Evolutionary conservation across 2,888 invertebrate species (phyloP).

Genomic region (Anoplius nigerrimus): DNA sequence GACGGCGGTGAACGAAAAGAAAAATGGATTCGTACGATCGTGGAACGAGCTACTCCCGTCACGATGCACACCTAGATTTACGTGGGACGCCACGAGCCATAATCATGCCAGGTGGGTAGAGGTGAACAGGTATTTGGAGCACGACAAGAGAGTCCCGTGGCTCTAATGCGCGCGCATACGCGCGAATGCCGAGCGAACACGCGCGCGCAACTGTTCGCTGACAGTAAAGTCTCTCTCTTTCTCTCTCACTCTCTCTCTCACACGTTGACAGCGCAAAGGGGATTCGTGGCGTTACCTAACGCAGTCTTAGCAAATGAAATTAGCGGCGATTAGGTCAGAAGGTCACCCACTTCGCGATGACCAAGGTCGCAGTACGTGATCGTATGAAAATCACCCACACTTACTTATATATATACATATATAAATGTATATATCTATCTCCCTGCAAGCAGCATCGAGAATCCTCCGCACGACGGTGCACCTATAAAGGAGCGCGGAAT

Average conservation of each 20-base stretch:
- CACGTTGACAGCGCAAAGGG: too few relatives aligned
- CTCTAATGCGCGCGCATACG: background rate
- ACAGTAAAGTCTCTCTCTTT: background rate
- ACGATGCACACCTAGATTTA: slow-evolving; percentile 44
- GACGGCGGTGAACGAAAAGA: background rate
- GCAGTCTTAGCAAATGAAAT: slow-evolving; percentile 48
- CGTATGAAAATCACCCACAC: background rate
- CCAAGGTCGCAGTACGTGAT: slow-evolving; percentile 39
- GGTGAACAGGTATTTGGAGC: slow-evolving; percentile 57
- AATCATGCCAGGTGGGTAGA: slow-evolving; percentile 59
- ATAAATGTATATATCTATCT: too few relatives aligned
- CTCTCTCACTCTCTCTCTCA: too few relatives aligned
- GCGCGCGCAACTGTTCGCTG: background rate
- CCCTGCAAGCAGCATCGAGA: background rate
- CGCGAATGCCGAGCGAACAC: background rate
- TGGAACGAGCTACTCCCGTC: slow-evolving; percentile 29
- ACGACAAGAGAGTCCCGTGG: slow-evolving; percentile 33
- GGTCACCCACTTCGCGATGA: slow-evolving; percentile 51
- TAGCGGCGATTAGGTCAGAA: slow-evolving; percentile 57
- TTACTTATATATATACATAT: background rate
- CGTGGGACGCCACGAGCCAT: slow-evolving; percentile 55
- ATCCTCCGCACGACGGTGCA: background rate
- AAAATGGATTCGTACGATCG: slow-evolving; percentile 50
- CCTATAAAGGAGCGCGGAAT: background rate
- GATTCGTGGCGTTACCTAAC: slow-evolving; percentile 42